Conservation (phyloP, 2,797 vertebrate species). For the Tragelaphus oryx region DNA sequence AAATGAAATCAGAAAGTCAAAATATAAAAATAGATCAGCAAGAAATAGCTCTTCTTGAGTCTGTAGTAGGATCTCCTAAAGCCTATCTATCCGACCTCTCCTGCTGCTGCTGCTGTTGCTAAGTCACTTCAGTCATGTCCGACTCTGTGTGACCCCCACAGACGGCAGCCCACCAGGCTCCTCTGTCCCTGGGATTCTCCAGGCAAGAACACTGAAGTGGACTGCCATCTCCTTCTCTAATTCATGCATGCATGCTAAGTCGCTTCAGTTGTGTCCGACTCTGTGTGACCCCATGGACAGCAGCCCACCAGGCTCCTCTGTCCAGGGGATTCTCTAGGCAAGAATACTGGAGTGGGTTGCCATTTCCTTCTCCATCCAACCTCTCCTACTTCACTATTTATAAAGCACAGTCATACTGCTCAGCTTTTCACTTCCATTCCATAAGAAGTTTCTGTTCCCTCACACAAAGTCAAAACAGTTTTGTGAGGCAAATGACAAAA, state of each 20-base stretch:
- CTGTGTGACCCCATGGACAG: accelerated
- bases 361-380: neutral
- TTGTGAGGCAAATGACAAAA: neutral
- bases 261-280: accelerated
- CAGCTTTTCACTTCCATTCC: neutral
- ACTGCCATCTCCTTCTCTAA: neutral
- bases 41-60: neutral
- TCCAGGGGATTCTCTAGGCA: neutral
- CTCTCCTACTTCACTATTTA: neutral
- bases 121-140: neutral
- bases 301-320: neutral
- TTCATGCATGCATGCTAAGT: too few species aligned
- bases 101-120: neutral
- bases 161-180: neutral
- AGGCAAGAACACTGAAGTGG: neutral
- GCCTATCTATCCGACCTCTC: neutral
- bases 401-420: neutral
- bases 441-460: neutral
- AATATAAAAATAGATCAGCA: neutral
- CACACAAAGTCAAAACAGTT: neutral
- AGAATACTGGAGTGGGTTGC: neutral
- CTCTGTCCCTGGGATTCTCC: neutral
- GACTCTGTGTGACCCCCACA: neutral
- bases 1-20: neutral
- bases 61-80: neutral